phyloP scores from a whole-genome alignment of 2,797 vertebrate genomes.

The Microchirus variegatus region DNA sequence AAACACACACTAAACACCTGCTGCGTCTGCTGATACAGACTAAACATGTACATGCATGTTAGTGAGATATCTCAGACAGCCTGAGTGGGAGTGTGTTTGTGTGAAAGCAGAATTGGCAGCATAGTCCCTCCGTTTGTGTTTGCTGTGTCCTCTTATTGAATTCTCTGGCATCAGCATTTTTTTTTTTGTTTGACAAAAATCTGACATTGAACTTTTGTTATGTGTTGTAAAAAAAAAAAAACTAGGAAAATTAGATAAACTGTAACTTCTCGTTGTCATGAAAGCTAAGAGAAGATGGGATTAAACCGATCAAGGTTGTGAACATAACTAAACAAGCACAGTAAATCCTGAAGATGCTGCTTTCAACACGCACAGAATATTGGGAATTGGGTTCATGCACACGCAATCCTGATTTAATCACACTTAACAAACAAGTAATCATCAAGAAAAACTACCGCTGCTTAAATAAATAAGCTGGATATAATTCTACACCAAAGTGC shows the following conservation, averaged over 20 bases:
- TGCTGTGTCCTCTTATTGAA: conserved; percentile 27
- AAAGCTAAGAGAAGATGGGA: background rate
- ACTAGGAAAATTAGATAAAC: background rate
- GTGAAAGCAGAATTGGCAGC: conserved; percentile 31
- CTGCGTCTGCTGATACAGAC: conserved; percentile 64
- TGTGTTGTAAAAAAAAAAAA: background rate
- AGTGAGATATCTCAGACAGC: conserved; percentile 33
- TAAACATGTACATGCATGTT: conserved; percentile 64
- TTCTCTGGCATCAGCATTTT: conserved; percentile 15
- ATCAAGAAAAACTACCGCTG: conserved; percentile 9
- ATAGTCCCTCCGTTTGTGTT: conserved; percentile 15
- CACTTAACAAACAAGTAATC: conserved; percentile 4
- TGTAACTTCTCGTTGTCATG: background rate
- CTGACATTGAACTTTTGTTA: background rate
- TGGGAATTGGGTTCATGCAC: background rate
- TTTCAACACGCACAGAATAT: background rate
- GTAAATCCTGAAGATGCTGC: background rate
- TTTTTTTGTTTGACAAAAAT: conserved; percentile 5
- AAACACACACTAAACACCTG: conserved; percentile 57
- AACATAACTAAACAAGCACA: background rate
- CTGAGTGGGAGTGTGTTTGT: conserved; percentile 18
- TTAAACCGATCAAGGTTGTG: background rate
- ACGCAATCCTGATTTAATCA: background rate
- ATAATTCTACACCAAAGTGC: conserved; percentile 8
- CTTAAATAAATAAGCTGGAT: conserved; percentile 14